Evolutionary conservation across 2,113 vertebrate genomes (phyloP), one percentile per base, ranked within the genome.

Genomic region (Fregata magnificens): DNA sequence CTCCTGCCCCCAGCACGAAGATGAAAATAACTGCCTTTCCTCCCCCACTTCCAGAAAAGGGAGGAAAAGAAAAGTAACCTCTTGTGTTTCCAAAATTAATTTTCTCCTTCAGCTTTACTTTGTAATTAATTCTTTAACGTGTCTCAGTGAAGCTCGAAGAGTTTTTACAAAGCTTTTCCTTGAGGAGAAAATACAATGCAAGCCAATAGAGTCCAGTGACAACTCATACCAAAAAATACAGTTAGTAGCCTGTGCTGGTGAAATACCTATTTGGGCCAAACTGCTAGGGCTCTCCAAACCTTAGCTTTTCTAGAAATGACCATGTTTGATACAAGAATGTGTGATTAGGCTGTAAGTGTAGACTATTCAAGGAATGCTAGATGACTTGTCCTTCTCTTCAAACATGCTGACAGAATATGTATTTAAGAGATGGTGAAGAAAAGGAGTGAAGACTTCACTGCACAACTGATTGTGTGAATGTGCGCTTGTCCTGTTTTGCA

Each of bases 1-100:
- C 96, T 96, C 98, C 98, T 96, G 95, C 97, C 98, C 97, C 97
- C 96, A 97, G 97, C 98, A 96, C 61, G 96, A 92, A 95, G 95
- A 98, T 85, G 96, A 98, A 98, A 98, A 98, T 98, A 97, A 97
- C 97, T 91, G 86, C 92, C 81, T 96, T 98, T 98, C 97, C 97
- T 97, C 97, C 97, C 96, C 94, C 97, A 93, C 92, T 96, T 97
- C 90, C 87, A 97, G 89, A 93, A 95, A 93, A 97, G 97, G 95
- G 95, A 95, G 92, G 93, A 95, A 98, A 97, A 97, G 97, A 97
- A 96, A 89, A 94, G 97, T 98, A 98, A 98, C 98, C 98, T 98
- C 98, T 92, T 93, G 91, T 98, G 96, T 98, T 98, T 98, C 98
- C 98, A 97, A 98, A 98, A 98, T 98, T 98, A 98, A 98, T 98